Evolutionary conservation across 2,888 invertebrate species (phyloP).

Genomic region (Sinelater perroti): DNA sequence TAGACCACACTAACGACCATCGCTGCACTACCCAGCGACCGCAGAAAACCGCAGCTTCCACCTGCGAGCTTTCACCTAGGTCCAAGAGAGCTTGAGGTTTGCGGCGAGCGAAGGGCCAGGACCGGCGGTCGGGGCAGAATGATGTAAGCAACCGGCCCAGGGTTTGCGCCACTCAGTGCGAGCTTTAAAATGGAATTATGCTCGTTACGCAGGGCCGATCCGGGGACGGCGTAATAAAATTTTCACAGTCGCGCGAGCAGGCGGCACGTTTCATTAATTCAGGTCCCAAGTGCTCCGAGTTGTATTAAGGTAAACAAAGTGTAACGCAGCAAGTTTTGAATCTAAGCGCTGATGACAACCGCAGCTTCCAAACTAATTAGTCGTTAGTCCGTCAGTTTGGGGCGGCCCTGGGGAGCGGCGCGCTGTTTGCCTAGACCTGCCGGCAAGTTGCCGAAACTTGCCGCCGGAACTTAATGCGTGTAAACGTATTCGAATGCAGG

Average conservation of each 20-base stretch:
- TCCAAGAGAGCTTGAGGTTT: constrained; percentile 26
- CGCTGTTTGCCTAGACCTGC: constrained; percentile 35
- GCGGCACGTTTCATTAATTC: constrained; percentile 35
- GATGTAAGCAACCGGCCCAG: not conserved
- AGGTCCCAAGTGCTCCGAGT: constrained; percentile 34
- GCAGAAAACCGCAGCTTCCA: constrained; percentile 13
- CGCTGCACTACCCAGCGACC: not conserved
- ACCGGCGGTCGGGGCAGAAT: not conserved
- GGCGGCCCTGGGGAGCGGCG: constrained; percentile 33
- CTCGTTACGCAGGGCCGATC: constrained; percentile 1
- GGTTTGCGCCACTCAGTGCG: not conserved
- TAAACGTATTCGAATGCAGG: constrained; percentile 35
- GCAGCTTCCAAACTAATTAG: constrained; percentile 46
- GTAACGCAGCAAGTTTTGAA: constrained; percentile 41
- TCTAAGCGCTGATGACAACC: constrained; percentile 43
- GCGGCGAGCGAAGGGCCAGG: constrained; percentile 10
- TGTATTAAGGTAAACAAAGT: constrained; percentile 42
- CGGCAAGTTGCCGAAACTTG: constrained; percentile 31
- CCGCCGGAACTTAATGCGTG: constrained; percentile 34
- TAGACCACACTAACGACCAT: constrained; percentile 10
- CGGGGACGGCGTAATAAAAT: constrained; percentile 24
- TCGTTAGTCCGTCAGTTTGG: constrained; percentile 45
- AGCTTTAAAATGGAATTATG: not conserved
- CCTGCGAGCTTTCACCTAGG: constrained; percentile 24
- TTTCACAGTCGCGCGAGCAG: constrained; percentile 24